Evolutionary conservation across 1,140 invertebrate genomes (phyloP).

Genomic region (Danaus melanippus): DNA sequence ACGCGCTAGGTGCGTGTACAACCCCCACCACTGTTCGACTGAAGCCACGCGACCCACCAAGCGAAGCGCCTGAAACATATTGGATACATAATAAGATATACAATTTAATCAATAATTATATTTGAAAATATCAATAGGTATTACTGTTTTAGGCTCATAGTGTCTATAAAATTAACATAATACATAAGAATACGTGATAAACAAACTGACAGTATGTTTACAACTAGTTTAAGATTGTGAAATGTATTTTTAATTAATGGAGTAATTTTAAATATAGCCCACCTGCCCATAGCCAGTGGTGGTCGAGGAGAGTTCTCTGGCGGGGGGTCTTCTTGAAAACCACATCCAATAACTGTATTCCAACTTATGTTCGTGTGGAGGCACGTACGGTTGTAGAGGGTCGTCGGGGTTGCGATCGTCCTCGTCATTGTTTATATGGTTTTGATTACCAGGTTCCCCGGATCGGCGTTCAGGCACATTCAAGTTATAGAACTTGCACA

Average conservation of each 20-base stretch:
- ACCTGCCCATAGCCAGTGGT: slow-evolving; percentile 67
- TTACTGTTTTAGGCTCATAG: too few relatives aligned
- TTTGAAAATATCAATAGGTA: background rate
- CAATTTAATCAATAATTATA: background rate
- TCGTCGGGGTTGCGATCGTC: slow-evolving; percentile 53
- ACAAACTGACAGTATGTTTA: too few relatives aligned
- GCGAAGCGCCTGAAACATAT: slow-evolving; percentile 78
- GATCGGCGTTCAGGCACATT: slow-evolving; percentile 65
- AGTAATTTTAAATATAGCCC: slow-evolving; percentile 3
- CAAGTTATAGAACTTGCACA: slow-evolving; percentile 70
- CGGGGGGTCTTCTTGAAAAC: slow-evolving; percentile 82
- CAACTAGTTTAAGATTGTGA: too few relatives aligned
- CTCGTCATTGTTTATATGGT: slow-evolving; percentile 48
- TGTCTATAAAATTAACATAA: too few relatives aligned
- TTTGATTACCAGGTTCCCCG: slow-evolving; percentile 41
- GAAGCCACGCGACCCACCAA: slow-evolving; percentile 89
- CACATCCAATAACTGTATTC: slow-evolving; percentile 93
- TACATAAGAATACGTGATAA: too few relatives aligned
- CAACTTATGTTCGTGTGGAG: slow-evolving; percentile 85
- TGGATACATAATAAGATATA: background rate
- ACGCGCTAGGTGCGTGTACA: slow-evolving; percentile 93
- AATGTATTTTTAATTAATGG: too few relatives aligned
- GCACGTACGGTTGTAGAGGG: slow-evolving; percentile 75
- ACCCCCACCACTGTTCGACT: slow-evolving; percentile 97
- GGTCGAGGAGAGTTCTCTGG: slow-evolving; percentile 51